Evolutionary conservation across 2,888 invertebrate species (phyloP).

Genomic region (Tolmerus cingulatus): DNA sequence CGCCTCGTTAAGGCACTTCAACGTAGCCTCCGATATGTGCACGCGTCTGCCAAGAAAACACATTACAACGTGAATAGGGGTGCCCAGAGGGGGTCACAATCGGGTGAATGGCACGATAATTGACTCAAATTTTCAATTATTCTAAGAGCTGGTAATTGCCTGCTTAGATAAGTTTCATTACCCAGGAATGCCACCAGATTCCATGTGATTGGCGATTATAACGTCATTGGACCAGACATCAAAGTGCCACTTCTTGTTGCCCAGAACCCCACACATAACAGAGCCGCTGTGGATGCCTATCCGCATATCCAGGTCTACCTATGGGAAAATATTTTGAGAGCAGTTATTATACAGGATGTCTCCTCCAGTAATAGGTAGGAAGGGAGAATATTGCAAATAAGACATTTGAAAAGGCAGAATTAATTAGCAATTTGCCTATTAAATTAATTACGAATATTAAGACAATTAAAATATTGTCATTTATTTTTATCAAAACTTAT

Average conservation of each 20-base stretch:
- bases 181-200: conserved; percentile 97
- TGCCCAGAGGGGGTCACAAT: not conserved
- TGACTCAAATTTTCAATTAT: not conserved
- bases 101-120: not conserved
- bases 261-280: conserved; percentile 94
- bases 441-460: no score
- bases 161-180: conserved; percentile 61
- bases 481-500: no score
- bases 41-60: conserved; percentile 73
- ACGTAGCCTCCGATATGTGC: conserved; percentile 92
- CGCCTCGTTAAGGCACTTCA: conserved; percentile 82
- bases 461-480: no score
- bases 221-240: conserved; percentile 96
- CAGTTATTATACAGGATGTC: conserved; percentile 49
- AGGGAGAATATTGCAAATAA: not conserved
- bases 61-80: not conserved
- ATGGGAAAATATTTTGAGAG: conserved; percentile 46
- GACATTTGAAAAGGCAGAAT: not conserved
- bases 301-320: conserved; percentile 96
- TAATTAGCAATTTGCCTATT: not conserved
- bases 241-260: conserved; percentile 91
- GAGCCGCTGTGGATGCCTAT: conserved; percentile 97
- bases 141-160: not conserved
- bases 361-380: not conserved
- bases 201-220: conserved; percentile 95